Conservation (phyloP, 2,888 invertebrate genomes). For the Bombylius major region DNA sequence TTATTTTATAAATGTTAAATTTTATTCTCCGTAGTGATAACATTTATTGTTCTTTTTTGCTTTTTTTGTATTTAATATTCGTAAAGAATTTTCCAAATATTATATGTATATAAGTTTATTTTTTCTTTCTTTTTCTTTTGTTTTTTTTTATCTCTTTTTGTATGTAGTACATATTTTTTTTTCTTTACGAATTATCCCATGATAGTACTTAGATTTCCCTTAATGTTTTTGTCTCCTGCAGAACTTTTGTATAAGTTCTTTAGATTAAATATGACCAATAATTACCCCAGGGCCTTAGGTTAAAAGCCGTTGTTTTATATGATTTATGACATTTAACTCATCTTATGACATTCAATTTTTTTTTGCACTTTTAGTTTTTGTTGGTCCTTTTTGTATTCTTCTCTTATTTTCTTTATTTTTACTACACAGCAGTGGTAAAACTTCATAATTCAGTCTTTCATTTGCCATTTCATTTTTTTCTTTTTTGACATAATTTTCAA, state of each 20-base stretch:
- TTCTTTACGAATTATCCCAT: background rate
- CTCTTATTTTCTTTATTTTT: too few species aligned
- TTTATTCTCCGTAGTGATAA: too few species aligned
- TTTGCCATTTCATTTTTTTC: too few species aligned
- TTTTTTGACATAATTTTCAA: too few species aligned
- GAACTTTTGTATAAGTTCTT: conserved; percentile 6
- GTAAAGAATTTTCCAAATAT: background rate
- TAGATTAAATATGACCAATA: conserved; percentile 9
- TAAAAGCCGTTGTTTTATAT: conserved; percentile 6
- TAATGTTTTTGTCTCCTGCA: conserved; percentile 6
- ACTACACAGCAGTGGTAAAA: too few species aligned
- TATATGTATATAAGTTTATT: background rate
- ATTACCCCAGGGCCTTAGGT: conserved; percentile 7
- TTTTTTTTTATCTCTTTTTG: background rate
- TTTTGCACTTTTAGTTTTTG: background rate
- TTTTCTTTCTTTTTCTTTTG: background rate
- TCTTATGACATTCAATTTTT: background rate
- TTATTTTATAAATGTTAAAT: too few species aligned
- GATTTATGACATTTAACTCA: conserved; percentile 3
- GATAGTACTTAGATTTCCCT: conserved; percentile 1
- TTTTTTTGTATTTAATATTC: background rate
- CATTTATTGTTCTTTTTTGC: too few species aligned
- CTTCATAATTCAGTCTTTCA: too few species aligned
- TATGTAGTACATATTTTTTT: background rate
- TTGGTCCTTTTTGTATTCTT: too few species aligned